phyloP scores from a whole-genome alignment of 2,888 invertebrate genomes.

The Torymus tubicola region DNA sequence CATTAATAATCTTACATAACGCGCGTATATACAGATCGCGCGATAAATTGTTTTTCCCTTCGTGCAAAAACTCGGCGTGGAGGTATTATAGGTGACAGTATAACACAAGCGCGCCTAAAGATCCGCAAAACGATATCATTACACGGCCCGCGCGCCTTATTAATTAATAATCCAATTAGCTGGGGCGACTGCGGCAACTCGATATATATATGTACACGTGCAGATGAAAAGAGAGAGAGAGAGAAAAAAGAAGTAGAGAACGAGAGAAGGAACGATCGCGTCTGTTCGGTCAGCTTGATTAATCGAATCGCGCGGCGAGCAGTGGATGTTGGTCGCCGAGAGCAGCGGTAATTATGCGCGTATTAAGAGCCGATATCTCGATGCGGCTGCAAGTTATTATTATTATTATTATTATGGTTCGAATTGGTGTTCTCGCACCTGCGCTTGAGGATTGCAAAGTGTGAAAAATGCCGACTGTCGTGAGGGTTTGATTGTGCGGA shows the following conservation, averaged over 20 bases:
- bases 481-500: too few species aligned
- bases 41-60: not conserved
- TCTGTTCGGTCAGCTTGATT: conserved; percentile 20
- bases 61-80: not conserved
- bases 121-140: conserved; percentile 47
- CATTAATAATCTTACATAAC: conserved; percentile 9
- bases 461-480: too few species aligned
- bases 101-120: not conserved
- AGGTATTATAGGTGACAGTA: not conserved
- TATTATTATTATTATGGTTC: too few species aligned
- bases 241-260: not conserved
- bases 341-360: conserved; percentile 26
- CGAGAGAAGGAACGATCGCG: too few species aligned
- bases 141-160: conserved; percentile 27
- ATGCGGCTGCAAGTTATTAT: too few species aligned
- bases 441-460: too few species aligned
- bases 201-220: not conserved
- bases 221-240: not conserved
- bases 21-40: not conserved
- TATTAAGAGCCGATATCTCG: not conserved
- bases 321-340: not conserved
- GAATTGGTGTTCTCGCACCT: too few species aligned
- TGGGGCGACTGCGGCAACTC: not conserved
- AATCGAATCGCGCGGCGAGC: conserved; percentile 21
- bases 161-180: conserved; percentile 53